A percentile compares a stretch with the other conserved stretches of the same genome.
phyloP scores from a whole-genome alignment of 2,797 vertebrate genomes.

The Sebastes umbrosus region DNA sequence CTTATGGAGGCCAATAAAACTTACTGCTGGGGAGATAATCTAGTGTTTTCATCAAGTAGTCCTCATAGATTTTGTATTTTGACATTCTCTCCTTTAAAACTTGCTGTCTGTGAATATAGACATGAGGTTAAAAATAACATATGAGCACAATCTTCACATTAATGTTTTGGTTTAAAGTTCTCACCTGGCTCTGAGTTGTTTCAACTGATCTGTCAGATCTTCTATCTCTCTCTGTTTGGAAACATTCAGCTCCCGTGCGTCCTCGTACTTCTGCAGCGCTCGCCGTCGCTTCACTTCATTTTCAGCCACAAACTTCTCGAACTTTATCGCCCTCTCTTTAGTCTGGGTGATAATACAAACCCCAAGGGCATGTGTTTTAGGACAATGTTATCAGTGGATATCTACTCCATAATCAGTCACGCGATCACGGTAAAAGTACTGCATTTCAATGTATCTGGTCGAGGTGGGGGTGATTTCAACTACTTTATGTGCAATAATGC shows the following conservation, averaged over 20 bases:
- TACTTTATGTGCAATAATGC: too few species aligned
- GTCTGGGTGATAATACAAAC: slow-evolving; percentile 62
- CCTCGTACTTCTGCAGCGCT: slow-evolving; percentile 76
- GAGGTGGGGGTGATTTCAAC: too few species aligned
- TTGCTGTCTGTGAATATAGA: slow-evolving; percentile 70
- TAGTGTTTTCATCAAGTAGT: slow-evolving; percentile 81
- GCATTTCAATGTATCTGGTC: too few species aligned
- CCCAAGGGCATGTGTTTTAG: neutral
- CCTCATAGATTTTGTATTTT: slow-evolving; percentile 80
- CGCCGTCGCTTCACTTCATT: slow-evolving; percentile 73
- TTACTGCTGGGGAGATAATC: slow-evolving; percentile 80
- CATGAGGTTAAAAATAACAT: neutral
- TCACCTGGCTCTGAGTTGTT: slow-evolving; percentile 74
- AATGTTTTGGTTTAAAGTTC: neutral
- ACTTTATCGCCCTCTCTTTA: slow-evolving; percentile 74
- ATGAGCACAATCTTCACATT: neutral
- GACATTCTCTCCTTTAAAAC: slow-evolving; percentile 72
- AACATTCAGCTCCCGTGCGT: slow-evolving; percentile 71
- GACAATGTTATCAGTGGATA: neutral
- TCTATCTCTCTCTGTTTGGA: slow-evolving; percentile 73
- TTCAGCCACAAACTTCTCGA: slow-evolving; percentile 79
- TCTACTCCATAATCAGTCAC: neutral
- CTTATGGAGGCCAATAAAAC: slow-evolving; percentile 11
- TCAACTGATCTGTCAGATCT: slow-evolving; percentile 70
- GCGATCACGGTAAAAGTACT: too few species aligned